A percentile compares a stretch with the other conserved stretches of the same genome.
These are phyloP conservation scores for Odontamblyopus rebecca DNA, from an alignment of 2,797 vertebrate genomes.

Conservation along the genomic window DNA sequence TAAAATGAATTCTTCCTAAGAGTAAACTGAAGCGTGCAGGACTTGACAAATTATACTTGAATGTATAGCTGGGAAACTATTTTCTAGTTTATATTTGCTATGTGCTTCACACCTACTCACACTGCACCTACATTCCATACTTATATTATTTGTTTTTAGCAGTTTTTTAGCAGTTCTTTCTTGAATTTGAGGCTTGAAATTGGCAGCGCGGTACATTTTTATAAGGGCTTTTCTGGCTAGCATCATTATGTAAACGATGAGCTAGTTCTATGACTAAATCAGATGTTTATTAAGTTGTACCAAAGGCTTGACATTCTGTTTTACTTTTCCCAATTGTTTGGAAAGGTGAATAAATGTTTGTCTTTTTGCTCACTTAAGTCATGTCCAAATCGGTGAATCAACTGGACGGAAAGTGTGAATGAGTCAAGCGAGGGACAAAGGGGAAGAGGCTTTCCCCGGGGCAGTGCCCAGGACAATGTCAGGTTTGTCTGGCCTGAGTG, in stretches of 20 bases:
- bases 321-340: slow-evolving; percentile 32
- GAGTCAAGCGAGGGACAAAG: slow-evolving; percentile 50
- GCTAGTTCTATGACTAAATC: slow-evolving; percentile 11
- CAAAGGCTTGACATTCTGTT: slow-evolving; percentile 22
- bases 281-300: slow-evolving; percentile 11
- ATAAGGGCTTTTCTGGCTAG: background rate
- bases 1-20: slow-evolving; percentile 19
- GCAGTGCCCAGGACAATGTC: slow-evolving; percentile 74
- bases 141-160: background rate
- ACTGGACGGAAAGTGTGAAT: slow-evolving; percentile 51
- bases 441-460: slow-evolving; percentile 66
- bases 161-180: background rate
- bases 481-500: slow-evolving; percentile 75
- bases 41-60: background rate
- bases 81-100: too few relatives aligned
- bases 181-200: background rate
- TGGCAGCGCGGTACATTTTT: background rate
- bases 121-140: background rate
- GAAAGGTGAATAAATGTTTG: slow-evolving; percentile 69
- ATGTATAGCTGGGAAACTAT: too few relatives aligned
- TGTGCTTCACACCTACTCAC: too few relatives aligned
- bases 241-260: background rate
- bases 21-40: background rate
- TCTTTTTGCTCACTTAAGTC: slow-evolving; percentile 52
- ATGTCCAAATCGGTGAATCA: slow-evolving; percentile 56